Percentiles rank a stretch among this genome's conserved stretches.
Conservation (phyloP, 53 echinoderm and acorn worm species). For the Echinometra lucunter region DNA sequence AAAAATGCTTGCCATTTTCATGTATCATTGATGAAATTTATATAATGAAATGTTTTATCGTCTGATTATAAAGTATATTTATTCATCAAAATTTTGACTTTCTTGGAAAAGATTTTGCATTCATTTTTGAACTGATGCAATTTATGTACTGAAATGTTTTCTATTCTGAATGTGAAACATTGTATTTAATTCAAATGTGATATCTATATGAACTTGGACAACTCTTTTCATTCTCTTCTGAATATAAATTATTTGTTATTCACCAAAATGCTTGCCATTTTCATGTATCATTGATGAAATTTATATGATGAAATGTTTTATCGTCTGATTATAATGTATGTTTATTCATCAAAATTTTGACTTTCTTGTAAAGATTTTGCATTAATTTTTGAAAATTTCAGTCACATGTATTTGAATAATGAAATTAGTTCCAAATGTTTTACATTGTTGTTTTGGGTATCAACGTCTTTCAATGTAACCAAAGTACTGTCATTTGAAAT, state of each 20-base stretch:
- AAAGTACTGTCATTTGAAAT: conserved; percentile 5
- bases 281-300: conserved; percentile 5
- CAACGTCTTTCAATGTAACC: neutral
- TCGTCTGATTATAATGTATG: neutral
- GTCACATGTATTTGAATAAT: conserved; percentile 5
- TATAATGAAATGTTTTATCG: too few relatives aligned
- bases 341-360: too few relatives aligned
- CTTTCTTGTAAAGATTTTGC: too few relatives aligned
- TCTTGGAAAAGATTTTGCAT: too few relatives aligned
- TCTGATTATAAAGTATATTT: too few relatives aligned
- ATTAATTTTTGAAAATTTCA: neutral
- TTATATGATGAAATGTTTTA: conserved; percentile 5
- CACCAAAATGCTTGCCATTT: conserved; percentile 5
- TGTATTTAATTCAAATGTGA: neutral
- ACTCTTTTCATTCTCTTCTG: conserved; percentile 5
- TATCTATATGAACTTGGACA: neutral
- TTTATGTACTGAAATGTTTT: neutral
- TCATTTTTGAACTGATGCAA: neutral
- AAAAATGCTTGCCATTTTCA: too few relatives aligned
- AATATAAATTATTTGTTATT: neutral
- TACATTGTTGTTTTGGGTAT: conserved; percentile 5
- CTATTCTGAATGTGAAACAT: conserved; percentile 5
- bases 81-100: too few relatives aligned
- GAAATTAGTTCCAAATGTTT: conserved; percentile 5
- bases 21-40: too few relatives aligned